These are phyloP conservation scores for Bhutanitis thaidina DNA, from an alignment of 2,888 invertebrate species.

Conservation along the genomic window DNA sequence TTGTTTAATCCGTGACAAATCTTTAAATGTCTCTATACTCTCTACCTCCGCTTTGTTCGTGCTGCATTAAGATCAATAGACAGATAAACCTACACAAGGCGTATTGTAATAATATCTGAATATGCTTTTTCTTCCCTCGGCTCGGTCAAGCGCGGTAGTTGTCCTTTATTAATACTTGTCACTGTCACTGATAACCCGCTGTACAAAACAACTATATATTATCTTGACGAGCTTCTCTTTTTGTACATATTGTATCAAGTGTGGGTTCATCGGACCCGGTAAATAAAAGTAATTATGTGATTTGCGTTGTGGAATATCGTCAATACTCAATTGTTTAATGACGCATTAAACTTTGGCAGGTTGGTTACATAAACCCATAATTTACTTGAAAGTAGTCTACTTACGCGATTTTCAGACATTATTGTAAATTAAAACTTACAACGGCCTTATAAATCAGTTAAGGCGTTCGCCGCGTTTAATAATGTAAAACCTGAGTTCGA, in stretches of 20 bases:
- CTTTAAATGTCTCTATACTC: constrained; percentile 50
- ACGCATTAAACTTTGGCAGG: too few relatives aligned
- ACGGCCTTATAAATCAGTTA: too few relatives aligned
- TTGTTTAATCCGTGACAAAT: constrained; percentile 24
- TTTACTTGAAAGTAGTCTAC: too few relatives aligned
- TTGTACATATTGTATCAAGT: constrained; percentile 25
- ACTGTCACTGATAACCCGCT: constrained; percentile 64
- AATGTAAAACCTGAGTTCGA: too few relatives aligned
- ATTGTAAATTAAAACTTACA: too few relatives aligned
- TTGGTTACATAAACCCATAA: too few relatives aligned
- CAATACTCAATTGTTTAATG: too few relatives aligned
- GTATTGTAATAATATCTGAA: constrained; percentile 68
- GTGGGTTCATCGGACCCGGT: constrained; percentile 15
- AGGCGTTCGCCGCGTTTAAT: too few relatives aligned
- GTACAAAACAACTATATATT: constrained; percentile 38
- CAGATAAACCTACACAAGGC: constrained; percentile 51
- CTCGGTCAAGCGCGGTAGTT: constrained; percentile 55
- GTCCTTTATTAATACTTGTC: constrained; percentile 75
- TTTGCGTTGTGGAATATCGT: constrained; percentile 4
- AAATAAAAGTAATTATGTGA: constrained; percentile 11
- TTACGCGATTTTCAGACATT: too few relatives aligned
- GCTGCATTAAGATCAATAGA: constrained; percentile 61
- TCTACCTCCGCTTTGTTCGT: constrained; percentile 45
- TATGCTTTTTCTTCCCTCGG: constrained; percentile 40
- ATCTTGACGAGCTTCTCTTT: constrained; percentile 62